Conservation (phyloP, 2,888 invertebrate genomes). For the Cyclophora albipunctata region DNA sequence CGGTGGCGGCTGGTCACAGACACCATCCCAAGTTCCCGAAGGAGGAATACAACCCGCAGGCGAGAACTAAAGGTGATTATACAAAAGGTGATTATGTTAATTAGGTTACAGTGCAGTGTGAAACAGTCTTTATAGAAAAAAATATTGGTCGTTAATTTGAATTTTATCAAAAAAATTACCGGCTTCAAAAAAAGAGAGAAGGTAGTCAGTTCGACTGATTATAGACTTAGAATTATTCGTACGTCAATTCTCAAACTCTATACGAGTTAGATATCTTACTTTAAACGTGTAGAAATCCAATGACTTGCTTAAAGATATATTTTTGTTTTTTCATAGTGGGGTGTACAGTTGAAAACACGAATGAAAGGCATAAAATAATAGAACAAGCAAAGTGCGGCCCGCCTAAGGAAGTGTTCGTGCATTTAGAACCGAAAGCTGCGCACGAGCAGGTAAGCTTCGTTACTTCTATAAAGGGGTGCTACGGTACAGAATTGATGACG, state of each 20-base stretch:
- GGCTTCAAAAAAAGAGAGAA: no score
- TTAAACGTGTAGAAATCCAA: neutral
- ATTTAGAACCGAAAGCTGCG: slow-evolving; percentile 41
- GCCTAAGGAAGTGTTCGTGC: slow-evolving; percentile 58
- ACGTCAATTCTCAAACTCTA: no score
- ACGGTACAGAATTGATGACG: no score
- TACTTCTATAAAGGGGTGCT: neutral
- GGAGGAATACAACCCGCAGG: slow-evolving; percentile 16
- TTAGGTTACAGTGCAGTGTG: slow-evolving; percentile 2
- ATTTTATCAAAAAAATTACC: no score
- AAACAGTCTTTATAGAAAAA: no score
- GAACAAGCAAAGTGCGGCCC: slow-evolving; percentile 56
- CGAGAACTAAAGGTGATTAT: slow-evolving; percentile 29
- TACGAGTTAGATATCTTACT: no score
- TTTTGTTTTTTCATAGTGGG: slow-evolving; percentile 39
- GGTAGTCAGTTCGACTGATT: no score
- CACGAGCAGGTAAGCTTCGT: slow-evolving; percentile 48
- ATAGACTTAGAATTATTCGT: no score
- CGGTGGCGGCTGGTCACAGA: slow-evolving; percentile 36
- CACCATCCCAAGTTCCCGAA: slow-evolving; percentile 55
- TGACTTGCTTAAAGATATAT: no score
- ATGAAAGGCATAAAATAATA: slow-evolving; percentile 45
- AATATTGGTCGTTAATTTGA: no score
- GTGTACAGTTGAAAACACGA: slow-evolving; percentile 43
- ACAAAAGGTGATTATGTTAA: slow-evolving; percentile 41